Percentiles rank a stretch among this genome's conserved stretches.
Conservation (phyloP, 2,113 vertebrate genomes). For the Gymnorhina tibicen region DNA sequence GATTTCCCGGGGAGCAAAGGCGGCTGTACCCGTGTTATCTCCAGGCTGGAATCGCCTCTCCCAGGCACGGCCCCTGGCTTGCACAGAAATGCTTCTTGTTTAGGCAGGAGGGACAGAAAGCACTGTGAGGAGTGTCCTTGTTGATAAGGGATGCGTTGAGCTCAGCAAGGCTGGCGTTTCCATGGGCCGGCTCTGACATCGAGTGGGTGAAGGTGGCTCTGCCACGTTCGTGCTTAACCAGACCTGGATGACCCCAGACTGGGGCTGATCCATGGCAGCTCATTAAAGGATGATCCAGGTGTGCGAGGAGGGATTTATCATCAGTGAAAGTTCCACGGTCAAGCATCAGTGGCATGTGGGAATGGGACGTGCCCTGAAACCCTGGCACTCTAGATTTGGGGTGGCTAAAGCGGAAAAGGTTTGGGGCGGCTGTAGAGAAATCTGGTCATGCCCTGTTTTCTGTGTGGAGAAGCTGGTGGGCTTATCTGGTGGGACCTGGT, state of each 20-base stretch:
- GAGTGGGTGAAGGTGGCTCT: background rate
- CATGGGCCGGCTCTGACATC: accelerated
- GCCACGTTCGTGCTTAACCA: background rate
- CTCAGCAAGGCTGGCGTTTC: background rate
- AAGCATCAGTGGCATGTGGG: background rate
- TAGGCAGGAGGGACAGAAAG: background rate
- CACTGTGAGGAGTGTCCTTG: background rate
- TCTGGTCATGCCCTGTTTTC: background rate
- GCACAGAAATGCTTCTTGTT: background rate
- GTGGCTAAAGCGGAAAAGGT: background rate
- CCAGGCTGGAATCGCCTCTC: background rate
- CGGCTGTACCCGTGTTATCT: background rate
- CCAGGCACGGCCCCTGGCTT: background rate
- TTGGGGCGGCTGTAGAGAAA: background rate
- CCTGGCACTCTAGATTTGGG: background rate
- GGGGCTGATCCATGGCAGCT: background rate
- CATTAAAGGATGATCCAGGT: background rate
- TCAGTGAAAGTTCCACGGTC: background rate
- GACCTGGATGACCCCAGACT: accelerated
- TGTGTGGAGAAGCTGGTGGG: background rate
- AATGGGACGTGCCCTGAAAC: accelerated
- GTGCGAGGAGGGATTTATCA: background rate
- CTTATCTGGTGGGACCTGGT: background rate
- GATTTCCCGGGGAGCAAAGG: background rate
- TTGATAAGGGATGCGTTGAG: background rate